Evolutionary conservation across 1,140 invertebrate species (phyloP), one percentile per base, ranked within the genome.

Genomic region (Aphaenogaster ashmeadi): DNA sequence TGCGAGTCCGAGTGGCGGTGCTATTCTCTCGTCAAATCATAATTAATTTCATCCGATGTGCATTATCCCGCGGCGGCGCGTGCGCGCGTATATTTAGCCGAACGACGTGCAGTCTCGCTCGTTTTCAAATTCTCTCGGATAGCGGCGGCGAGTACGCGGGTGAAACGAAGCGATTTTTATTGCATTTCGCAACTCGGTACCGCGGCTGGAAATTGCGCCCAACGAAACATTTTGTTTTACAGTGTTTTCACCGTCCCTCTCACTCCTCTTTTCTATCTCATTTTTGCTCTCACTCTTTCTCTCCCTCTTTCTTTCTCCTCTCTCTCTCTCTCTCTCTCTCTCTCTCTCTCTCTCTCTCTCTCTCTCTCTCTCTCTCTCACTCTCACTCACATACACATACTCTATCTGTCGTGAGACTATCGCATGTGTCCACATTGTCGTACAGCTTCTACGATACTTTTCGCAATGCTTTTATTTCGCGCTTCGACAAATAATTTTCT

Each of bases 141-240:
- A 58, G 69, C 77, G 89, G 41, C 71, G 74, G 60, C 66, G 89
- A 81, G 87, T 52, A 21, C 47, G 71, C 64, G 83, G 71, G 90
- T 83, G 87, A 91, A 89, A 81, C 90, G 90, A 78, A 91, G 88
- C 87, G 90, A 91, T 91, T 91, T 90, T 91, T 89, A 91, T 91
- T 91, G 90, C 90, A 91, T 91, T 91, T 91, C 87, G 71, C 89
- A 77, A 89, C 87, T 83, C 78, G 79, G 81, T 84, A 83, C 79
- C 87, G 81, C 89, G 85, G 75, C 89, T 90, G 89, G 88, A 90
- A 90, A 90, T 90, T 90, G 85, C 89, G 88, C 87, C 85, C 89
- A 87, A 85, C 77, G 87, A 89, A 90, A 90, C 89, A 89, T 90
- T 90, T 90, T 90, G 89, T 90, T 90, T 90, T 85, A 89, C 88